Percentiles rank a stretch among this genome's conserved stretches.
Conservation (phyloP, 2,797 vertebrate species). For the Fringilla coelebs region DNA sequence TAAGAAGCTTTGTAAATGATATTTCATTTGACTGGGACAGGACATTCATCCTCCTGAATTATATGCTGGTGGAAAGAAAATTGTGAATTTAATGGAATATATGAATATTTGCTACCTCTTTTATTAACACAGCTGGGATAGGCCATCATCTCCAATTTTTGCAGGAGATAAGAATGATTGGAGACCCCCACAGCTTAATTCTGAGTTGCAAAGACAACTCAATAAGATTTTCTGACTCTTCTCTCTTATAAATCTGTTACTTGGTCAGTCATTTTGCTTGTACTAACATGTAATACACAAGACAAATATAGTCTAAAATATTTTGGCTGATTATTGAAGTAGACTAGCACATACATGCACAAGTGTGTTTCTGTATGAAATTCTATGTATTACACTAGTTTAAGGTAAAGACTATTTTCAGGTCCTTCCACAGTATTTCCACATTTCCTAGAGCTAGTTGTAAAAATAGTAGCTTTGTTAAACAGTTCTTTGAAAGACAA, state of each 20-base stretch:
- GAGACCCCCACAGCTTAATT: neutral
- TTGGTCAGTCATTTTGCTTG: neutral
- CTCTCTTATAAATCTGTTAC: neutral
- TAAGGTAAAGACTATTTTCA: neutral
- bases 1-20: constrained; percentile 53
- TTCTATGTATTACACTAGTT: neutral
- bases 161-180: neutral
- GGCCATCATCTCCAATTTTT: constrained; percentile 39
- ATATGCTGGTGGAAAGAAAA: constrained; percentile 37
- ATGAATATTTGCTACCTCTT: constrained; percentile 18
- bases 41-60: constrained; percentile 58
- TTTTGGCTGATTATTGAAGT: neutral
- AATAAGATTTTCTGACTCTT: neutral
- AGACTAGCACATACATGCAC: neutral
- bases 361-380: neutral
- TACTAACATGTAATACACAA: neutral
- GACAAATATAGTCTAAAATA: neutral
- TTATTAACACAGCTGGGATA: constrained; percentile 47
- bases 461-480: neutral
- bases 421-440: neutral
- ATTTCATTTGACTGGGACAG: constrained; percentile 46
- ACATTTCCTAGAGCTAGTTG: neutral
- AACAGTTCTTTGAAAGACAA: neutral
- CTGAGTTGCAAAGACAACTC: constrained; percentile 21
- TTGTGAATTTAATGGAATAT: constrained; percentile 49